Evolutionary conservation across 2,888 invertebrate species (phyloP).

Genomic region (Ormyrus rosae): DNA sequence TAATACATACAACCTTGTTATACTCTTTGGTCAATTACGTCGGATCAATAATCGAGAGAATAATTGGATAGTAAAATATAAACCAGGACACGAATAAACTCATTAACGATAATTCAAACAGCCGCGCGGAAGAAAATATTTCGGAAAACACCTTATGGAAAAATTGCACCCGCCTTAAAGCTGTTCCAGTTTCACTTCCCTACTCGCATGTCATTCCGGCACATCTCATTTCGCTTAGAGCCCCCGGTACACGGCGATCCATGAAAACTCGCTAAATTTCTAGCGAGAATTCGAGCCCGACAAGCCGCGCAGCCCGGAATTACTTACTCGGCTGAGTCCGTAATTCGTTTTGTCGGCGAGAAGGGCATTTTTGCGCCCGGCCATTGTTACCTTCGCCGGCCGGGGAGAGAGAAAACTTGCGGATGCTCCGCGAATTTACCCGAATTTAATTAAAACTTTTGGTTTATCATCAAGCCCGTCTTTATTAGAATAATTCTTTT

Average conservation of each 20-base stretch:
- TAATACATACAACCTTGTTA: constrained; percentile 2
- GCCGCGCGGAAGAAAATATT: too few relatives aligned
- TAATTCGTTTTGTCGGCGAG: constrained; percentile 15
- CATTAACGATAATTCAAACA: background rate
- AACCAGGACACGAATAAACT: constrained; percentile 14
- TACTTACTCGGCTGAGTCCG: background rate
- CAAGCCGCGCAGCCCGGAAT: background rate
- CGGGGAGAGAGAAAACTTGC: background rate
- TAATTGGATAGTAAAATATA: background rate
- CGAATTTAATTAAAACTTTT: background rate
- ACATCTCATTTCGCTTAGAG: too few relatives aligned
- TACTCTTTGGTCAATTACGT: constrained; percentile 1
- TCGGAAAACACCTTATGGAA: too few relatives aligned
- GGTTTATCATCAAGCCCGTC: background rate
- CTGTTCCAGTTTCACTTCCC: too few relatives aligned
- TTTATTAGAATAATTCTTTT: background rate
- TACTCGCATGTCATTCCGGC: too few relatives aligned
- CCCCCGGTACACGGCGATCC: too few relatives aligned
- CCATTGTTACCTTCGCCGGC: background rate
- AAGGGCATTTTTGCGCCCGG: background rate
- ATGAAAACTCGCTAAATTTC: too few relatives aligned
- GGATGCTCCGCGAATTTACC: background rate
- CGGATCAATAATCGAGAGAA: constrained; percentile 1
- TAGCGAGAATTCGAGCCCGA: too few relatives aligned
- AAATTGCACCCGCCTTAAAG: too few relatives aligned